These are phyloP conservation scores for Paramormyrops hopkinsi DNA, from an alignment of 2,797 vertebrate species.

Conservation along the genomic window DNA sequence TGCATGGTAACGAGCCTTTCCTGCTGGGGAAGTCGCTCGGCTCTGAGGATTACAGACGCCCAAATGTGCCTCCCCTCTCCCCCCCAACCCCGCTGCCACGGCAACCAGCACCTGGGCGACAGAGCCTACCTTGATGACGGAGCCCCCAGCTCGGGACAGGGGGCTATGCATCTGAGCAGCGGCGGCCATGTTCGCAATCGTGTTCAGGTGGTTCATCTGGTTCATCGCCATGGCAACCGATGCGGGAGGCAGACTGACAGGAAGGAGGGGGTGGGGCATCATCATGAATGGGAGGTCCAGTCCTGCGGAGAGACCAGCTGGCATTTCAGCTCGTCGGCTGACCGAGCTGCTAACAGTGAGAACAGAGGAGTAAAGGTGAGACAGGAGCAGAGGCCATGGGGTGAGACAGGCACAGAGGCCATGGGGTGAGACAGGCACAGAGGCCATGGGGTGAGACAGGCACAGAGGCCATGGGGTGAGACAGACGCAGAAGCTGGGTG, in stretches of 20 bases:
- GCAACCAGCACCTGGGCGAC: neutral
- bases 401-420: neutral
- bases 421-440: neutral
- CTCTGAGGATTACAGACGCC: neutral
- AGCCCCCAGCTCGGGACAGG: slow-evolving; percentile 71
- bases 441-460: neutral
- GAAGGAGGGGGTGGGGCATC: slow-evolving; percentile 86
- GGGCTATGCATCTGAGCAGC: slow-evolving; percentile 78
- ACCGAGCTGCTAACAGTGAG: neutral
- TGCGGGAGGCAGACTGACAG: slow-evolving; percentile 82
- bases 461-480: neutral
- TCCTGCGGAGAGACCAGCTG: slow-evolving; percentile 51
- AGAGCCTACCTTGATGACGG: slow-evolving; percentile 75
- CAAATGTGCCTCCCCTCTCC: neutral
- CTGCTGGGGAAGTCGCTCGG: neutral
- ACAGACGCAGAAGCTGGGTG: neutral
- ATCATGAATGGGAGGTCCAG: slow-evolving; percentile 88
- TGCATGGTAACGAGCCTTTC: neutral
- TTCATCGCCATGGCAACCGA: slow-evolving; percentile 89
- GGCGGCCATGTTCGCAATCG: slow-evolving; percentile 80
- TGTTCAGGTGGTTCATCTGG: slow-evolving; percentile 88
- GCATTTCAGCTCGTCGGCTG: neutral
- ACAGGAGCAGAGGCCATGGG: neutral
- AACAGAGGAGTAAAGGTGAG: neutral
- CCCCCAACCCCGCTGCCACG: neutral